Conservation (phyloP, 2,113 vertebrate species). For the Felis chaus region DNA sequence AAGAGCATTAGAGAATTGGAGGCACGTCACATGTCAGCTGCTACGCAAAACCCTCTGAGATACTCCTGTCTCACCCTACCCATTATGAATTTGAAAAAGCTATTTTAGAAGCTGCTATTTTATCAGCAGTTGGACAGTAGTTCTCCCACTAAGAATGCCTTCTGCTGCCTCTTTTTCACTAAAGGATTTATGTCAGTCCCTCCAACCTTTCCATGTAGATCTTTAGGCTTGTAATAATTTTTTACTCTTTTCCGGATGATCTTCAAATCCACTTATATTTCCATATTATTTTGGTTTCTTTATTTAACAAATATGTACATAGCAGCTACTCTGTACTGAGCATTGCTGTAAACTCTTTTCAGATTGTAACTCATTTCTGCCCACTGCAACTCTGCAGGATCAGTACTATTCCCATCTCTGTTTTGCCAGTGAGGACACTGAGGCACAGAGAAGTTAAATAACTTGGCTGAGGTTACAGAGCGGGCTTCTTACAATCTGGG, state of each 20-base stretch:
- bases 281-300: background rate
- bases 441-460: background rate
- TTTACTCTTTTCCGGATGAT: background rate
- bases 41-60: background rate
- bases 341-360: background rate
- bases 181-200: background rate
- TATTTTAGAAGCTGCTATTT: background rate
- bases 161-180: background rate
- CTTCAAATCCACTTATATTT: background rate
- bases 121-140: background rate
- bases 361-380: background rate
- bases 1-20: background rate
- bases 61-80: background rate
- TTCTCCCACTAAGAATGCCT: background rate
- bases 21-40: background rate
- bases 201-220: background rate
- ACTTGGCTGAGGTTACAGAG: background rate
- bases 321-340: background rate
- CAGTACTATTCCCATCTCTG: background rate
- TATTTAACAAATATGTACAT: background rate
- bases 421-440: background rate
- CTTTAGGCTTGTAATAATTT: background rate
- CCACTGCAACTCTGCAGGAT: background rate
- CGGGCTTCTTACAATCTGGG: background rate
- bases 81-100: background rate